A percentile compares a stretch with the other conserved stretches of the same genome.
Conservation (phyloP, 2,797 vertebrate species). For the Halcyon smyrnensis region DNA sequence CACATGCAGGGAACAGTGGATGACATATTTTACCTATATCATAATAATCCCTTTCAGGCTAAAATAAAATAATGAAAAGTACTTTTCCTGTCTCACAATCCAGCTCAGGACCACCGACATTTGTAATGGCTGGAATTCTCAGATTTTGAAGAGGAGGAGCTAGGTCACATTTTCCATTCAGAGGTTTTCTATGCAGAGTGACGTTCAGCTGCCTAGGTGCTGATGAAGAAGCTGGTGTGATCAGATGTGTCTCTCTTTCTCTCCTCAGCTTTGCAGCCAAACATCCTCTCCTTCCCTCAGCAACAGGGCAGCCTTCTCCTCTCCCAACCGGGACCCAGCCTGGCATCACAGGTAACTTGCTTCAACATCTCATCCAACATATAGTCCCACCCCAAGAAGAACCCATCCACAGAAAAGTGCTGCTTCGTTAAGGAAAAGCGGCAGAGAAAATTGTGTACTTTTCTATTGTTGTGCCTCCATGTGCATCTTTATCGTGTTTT, state of each 20-base stretch:
- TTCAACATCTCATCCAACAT: background rate
- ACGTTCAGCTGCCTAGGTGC: background rate
- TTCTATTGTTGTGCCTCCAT: background rate
- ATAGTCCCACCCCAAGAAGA: background rate
- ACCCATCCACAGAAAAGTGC: background rate
- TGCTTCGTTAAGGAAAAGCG: rapidly evolving
- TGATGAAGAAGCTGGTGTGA: background rate
- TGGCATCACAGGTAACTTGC: conserved; percentile 89
- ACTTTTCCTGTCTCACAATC: background rate
- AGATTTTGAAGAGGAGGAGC: background rate
- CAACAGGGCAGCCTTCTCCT: conserved; percentile 88
- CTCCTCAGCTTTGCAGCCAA: conserved; percentile 89
- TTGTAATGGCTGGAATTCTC: background rate
- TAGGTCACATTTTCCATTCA: rapidly evolving
- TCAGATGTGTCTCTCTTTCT: background rate
- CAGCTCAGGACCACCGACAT: background rate
- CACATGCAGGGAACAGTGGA: background rate
- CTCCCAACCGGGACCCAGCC: conserved; percentile 89
- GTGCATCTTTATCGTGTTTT: background rate
- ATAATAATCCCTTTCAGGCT: background rate
- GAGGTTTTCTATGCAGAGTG: background rate
- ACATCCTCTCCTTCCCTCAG: conserved; percentile 90
- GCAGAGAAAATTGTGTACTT: rapidly evolving
- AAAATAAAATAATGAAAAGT: background rate
- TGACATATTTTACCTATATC: background rate